Evolutionary conservation across 2,797 vertebrate genomes (phyloP), one percentile per base, ranked within the genome.

Genomic region (Rhynchotus rufescens): DNA sequence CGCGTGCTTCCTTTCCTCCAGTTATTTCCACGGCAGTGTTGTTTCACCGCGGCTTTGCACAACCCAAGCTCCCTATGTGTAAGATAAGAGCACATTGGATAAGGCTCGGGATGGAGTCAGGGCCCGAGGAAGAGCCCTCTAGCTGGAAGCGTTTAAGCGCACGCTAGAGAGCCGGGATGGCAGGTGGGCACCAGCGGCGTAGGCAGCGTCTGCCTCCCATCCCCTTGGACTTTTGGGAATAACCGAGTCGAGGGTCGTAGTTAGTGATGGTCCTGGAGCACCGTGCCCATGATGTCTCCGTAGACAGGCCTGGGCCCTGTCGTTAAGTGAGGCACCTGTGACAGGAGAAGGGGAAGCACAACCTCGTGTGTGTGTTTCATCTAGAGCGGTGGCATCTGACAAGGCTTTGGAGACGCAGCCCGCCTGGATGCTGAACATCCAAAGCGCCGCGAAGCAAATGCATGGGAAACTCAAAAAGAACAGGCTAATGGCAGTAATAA

Each of bases 381-480:
- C 67, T 88, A 87, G 91, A 60, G 65, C 90, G 95, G 89, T 83
- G 96, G 92, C 94, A 96, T 95, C 93, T 94, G 67, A 89, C 79
- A 94, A 74, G 95, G 87, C 92, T 95, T 96, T 78, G 65, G 88
- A 92, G 94, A 90, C 93, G 69, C 71, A 74, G 78, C 92, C 72
- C 94, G 87, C 81, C n/a, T 95, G 88, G 94, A 87, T 84, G 79
- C 76, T 87, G 96, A 91, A 83, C 89, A 67, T 69, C 86, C 90
- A 76, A 93, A 89, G 78, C 94, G 67, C 92, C 93, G 86, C 93
- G 87, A 97, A 96, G 94, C 79, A 96, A 94, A 95, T 96, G 92
- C 94, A 76, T 90, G 79, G 94, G 92, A 96, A 96, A 86, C 71
- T 84, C 94, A 95, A 96, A 96, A 96, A 96, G 94, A 95, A 96